Conservation (phyloP, 2,113 vertebrate genomes). For the Phalacrocorax aristotelis region DNA sequence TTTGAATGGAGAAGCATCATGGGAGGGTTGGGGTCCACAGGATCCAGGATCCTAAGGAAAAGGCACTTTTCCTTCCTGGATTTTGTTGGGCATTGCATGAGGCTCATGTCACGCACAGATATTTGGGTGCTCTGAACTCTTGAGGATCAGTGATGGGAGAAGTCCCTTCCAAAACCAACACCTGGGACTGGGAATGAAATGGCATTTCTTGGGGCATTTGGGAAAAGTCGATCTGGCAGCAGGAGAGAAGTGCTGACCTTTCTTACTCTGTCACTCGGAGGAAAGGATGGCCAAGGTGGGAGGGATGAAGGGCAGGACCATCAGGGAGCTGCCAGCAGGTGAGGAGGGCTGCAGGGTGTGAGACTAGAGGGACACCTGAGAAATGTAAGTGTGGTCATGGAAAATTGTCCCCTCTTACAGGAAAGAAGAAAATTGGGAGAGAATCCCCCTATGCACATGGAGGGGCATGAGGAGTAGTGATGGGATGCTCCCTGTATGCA, state of each 20-base stretch:
- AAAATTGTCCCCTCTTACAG: neutral
- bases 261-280: neutral
- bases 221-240: neutral
- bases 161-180: neutral
- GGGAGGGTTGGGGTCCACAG: neutral
- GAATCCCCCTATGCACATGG: neutral
- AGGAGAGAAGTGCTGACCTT: neutral
- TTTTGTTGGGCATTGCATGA: neutral
- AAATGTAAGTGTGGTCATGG: neutral
- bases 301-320: neutral
- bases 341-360: neutral
- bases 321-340: neutral
- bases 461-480: neutral
- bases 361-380: neutral
- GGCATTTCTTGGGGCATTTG: neutral
- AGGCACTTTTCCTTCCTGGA: neutral
- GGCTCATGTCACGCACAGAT: rapidly evolving
- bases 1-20: neutral
- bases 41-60: neutral
- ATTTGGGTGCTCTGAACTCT: neutral
- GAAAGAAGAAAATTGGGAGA: neutral
- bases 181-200: neutral
- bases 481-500: neutral
- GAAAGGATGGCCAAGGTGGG: neutral
- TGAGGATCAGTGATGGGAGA: neutral